These are phyloP conservation scores for Drosophila multiciliata DNA, from an alignment of 2,888 invertebrate genomes.

Conservation along the genomic window DNA sequence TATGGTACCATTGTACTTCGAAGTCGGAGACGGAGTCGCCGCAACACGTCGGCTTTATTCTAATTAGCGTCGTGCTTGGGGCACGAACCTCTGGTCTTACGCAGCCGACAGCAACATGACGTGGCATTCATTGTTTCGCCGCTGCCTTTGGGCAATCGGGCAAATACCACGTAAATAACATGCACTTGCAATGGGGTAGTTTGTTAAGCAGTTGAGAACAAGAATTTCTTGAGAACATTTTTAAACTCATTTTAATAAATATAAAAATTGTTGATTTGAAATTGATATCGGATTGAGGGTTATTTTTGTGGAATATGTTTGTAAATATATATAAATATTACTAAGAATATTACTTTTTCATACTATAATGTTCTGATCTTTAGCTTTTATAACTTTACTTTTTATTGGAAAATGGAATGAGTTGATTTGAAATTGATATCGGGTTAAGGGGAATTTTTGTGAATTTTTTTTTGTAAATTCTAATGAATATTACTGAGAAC, in stretches of 20 bases:
- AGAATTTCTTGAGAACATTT: neutral
- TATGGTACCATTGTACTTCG: constrained; percentile 7
- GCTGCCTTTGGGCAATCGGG: constrained; percentile 26
- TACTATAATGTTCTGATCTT: too few species aligned
- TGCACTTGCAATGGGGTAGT: neutral
- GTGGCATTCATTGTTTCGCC: constrained; percentile 35
- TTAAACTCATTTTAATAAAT: neutral
- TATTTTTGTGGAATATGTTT: neutral
- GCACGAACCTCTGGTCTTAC: constrained; percentile 61
- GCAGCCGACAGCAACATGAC: constrained; percentile 61
- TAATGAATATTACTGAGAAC: too few species aligned
- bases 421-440: too few species aligned
- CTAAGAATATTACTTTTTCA: too few species aligned
- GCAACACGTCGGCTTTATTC: constrained; percentile 67
- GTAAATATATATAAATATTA: neutral
- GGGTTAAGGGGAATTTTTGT: too few species aligned
- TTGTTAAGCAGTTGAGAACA: neutral
- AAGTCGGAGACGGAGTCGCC: neutral
- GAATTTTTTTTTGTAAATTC: too few species aligned
- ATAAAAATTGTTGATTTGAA: neutral
- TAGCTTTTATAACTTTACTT: too few species aligned
- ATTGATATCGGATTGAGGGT: neutral
- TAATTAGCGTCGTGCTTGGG: constrained; percentile 76
- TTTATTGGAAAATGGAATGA: too few species aligned
- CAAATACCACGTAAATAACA: constrained; percentile 5